Base-by-base conservation (phyloP, 2,797 vertebrate genomes). In the Semotilus atromaculatus region DNA sequence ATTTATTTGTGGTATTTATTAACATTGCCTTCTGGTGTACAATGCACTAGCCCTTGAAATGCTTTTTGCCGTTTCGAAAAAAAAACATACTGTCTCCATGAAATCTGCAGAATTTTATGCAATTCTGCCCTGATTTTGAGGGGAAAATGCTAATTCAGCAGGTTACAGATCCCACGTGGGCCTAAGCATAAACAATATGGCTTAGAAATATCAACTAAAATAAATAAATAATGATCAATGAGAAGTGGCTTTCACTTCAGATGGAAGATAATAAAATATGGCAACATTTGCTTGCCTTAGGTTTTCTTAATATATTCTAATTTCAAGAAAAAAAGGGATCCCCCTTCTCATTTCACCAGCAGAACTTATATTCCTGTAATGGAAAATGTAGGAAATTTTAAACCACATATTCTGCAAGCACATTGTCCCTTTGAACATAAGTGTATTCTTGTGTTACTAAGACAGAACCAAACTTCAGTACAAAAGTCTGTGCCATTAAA, bases 1-100 rank as follows among this genome's bases (percentile, higher is more conserved):
- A 88, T 89, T 85, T 88, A 88, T 89, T 87, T 86, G 48, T 67
- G 71, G 71, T 89, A 88, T 89, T 89, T 88, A 88, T 89, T 82
- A 38, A 43, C 58, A 55, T 26, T 77, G n/a, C 58, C 76, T 53
- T 62, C 38, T 19, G 29, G 38, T 48, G 13, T 43, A 31, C 1
- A 1, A 48, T 8, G 31, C 70, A 36, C 26, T 19, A 48, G 14
- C 31, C 55, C 13, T 62, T 60, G 53, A 81, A 58, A 11, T 64
- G 29, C 9, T 40, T 6, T 10, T 29, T 53, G 19, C 72, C 5
- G 1, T 14, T 74, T 19, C 51, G 18, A 29, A 5, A 4, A 53
- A 53, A 36, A 55, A 55, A 4, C 0, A 26, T 9, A 16, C 18
- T 1, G 10, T 8, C 45, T 5, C 73, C 19, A 36, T 9, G 13